Conservation (phyloP, 2,113 vertebrate species). For the Steatornis caripensis region DNA sequence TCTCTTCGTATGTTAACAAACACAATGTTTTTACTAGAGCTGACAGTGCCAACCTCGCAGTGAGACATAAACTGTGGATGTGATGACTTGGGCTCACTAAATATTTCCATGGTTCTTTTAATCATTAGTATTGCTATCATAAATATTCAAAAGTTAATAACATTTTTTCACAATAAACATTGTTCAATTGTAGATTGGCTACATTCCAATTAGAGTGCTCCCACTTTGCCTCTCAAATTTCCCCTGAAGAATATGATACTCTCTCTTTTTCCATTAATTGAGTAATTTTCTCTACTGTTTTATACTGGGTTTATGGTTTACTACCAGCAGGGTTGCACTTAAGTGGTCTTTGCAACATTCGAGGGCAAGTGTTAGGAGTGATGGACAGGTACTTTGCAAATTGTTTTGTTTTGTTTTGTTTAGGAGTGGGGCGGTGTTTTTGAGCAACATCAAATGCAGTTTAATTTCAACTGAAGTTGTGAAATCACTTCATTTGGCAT, state of each 20-base stretch:
- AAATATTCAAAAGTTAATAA: constrained; percentile 17
- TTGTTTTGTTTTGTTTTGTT: not conserved
- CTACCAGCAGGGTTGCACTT: not conserved
- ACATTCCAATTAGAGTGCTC: not conserved
- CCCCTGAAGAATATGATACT: not conserved
- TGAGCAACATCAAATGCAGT: not conserved
- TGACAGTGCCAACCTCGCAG: not conserved
- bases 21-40: not conserved
- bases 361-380: not conserved
- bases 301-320: not conserved
- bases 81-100: not conserved
- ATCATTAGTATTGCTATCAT: not conserved
- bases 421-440: too few species aligned
- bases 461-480: not conserved
- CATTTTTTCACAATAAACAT: not conserved
- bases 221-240: not conserved
- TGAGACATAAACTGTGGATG: not conserved
- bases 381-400: not conserved
- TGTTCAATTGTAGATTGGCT: not conserved
- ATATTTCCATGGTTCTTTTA: not conserved
- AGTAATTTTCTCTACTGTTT: not conserved
- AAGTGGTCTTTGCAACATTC: not conserved
- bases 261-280: not conserved
- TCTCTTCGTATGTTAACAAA: not conserved
- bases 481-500: not conserved